These are phyloP conservation scores for Ibidorhyncha struthersii DNA, from an alignment of 2,113 vertebrate species.

Conservation along the genomic window DNA sequence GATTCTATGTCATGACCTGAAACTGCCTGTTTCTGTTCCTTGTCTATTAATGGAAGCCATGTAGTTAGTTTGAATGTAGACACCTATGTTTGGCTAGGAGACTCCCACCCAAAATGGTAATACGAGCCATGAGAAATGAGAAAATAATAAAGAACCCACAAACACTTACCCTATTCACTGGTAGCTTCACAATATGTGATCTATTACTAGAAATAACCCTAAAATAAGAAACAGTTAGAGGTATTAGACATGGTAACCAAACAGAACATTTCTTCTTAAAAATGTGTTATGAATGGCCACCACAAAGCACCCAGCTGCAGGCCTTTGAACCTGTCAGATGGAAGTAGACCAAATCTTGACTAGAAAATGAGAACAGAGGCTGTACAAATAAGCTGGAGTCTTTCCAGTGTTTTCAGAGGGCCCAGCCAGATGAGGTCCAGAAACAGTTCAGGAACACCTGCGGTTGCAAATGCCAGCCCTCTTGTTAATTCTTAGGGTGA, in stretches of 20 bases:
- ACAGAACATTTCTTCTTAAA: background rate
- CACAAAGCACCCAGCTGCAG: background rate
- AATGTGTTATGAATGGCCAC: background rate
- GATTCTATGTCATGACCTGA: background rate
- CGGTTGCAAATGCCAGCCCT: background rate
- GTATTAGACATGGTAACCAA: background rate
- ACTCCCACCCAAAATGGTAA: background rate
- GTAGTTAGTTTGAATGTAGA: background rate
- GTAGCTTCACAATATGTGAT: conserved; percentile 92
- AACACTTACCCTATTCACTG: conserved; percentile 87
- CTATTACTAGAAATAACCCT: conserved; percentile 95
- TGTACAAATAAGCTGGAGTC: background rate
- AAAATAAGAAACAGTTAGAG: conserved; percentile 58
- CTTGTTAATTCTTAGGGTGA: background rate
- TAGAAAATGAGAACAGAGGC: background rate
- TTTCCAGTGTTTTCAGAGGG: background rate
- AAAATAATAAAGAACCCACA: background rate
- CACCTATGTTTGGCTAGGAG: fast-evolving
- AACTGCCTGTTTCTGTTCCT: background rate
- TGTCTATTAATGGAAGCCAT: background rate
- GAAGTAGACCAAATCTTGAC: background rate
- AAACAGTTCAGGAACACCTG: background rate
- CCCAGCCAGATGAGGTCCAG: background rate
- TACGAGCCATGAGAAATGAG: background rate
- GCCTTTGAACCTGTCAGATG: background rate